Evolutionary conservation across 2,113 vertebrate species (phyloP).

Genomic region (Athene noctua): DNA sequence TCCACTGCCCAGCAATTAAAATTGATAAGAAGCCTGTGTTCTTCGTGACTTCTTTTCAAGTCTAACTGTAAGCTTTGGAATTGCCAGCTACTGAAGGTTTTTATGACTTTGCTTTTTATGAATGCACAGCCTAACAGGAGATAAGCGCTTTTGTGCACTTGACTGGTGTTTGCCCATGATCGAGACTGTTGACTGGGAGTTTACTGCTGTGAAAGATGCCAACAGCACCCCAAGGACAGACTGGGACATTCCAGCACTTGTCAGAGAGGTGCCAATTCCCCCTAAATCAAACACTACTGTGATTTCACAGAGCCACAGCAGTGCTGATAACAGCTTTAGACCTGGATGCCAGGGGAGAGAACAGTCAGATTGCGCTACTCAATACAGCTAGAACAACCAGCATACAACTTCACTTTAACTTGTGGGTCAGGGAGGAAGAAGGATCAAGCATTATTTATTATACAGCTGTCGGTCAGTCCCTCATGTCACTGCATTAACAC

Average conservation of each 20-base stretch:
- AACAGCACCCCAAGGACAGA: constrained; percentile 67
- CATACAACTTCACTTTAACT: neutral
- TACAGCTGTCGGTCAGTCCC: neutral
- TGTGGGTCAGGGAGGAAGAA: neutral
- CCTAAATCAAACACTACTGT: constrained; percentile 25
- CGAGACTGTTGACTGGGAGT: constrained; percentile 33
- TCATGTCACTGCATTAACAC: neutral
- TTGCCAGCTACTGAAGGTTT: constrained; percentile 59
- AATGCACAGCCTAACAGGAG: neutral
- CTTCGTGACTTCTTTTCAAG: constrained; percentile 58
- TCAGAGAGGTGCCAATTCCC: constrained; percentile 56
- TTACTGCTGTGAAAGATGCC: constrained; percentile 61
- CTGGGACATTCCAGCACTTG: constrained; percentile 71
- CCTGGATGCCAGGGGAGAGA: neutral
- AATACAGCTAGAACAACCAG: neutral
- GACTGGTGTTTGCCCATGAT: constrained; percentile 58
- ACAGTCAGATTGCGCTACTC: neutral
- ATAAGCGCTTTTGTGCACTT: constrained; percentile 66
- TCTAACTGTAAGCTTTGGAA: constrained; percentile 38
- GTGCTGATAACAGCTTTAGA: constrained; percentile 17
- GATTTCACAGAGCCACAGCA: constrained; percentile 5
- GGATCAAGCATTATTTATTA: neutral
- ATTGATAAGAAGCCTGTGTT: constrained; percentile 57
- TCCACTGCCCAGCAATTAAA: constrained; percentile 44
- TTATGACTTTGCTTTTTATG: constrained; percentile 70